Evolutionary conservation across 2,888 invertebrate species (phyloP).

Genomic region (Caenorhabditis uteleia): DNA sequence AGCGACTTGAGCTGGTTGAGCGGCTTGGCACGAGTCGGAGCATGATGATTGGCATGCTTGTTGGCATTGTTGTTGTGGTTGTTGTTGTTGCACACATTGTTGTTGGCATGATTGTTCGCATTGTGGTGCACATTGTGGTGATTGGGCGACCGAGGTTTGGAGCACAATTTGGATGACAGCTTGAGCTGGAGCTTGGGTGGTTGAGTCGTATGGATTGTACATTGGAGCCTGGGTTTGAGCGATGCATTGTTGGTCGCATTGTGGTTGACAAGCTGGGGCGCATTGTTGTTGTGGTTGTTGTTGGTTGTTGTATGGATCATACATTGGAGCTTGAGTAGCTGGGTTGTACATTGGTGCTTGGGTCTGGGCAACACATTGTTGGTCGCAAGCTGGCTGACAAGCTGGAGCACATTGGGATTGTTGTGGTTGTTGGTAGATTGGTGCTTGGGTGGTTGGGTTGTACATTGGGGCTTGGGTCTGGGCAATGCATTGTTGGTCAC

Average conservation of each 20-base stretch:
- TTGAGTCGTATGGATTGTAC: conserved; percentile 9
- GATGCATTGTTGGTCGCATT: neutral
- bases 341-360: conserved; percentile 11
- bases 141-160: conserved; percentile 42
- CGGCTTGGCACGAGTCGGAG: conserved; percentile 38
- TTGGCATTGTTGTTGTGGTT: conserved; percentile 44
- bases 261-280: no score
- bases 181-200: conserved; percentile 6
- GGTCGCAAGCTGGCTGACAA: conserved; percentile 31
- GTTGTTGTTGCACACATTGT: conserved; percentile 49
- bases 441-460: conserved; percentile 26
- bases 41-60: conserved; percentile 47
- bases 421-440: conserved; percentile 30
- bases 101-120: conserved; percentile 48
- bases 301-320: conserved; percentile 8
- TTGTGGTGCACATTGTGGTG: conserved; percentile 45
- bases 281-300: no score
- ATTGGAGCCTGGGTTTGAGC: conserved; percentile 11
- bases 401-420: conserved; percentile 27
- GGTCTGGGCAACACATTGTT: conserved; percentile 18
- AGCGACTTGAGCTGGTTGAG: conserved; percentile 39
- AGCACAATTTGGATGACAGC: conserved; percentile 37
- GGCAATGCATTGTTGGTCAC: conserved; percentile 13
- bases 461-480: conserved; percentile 1
- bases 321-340: no score